A percentile compares a stretch with the other conserved stretches of the same genome.
Evolutionary conservation across 2,797 vertebrate species (phyloP).

Genomic region (Semotilus atromaculatus): DNA sequence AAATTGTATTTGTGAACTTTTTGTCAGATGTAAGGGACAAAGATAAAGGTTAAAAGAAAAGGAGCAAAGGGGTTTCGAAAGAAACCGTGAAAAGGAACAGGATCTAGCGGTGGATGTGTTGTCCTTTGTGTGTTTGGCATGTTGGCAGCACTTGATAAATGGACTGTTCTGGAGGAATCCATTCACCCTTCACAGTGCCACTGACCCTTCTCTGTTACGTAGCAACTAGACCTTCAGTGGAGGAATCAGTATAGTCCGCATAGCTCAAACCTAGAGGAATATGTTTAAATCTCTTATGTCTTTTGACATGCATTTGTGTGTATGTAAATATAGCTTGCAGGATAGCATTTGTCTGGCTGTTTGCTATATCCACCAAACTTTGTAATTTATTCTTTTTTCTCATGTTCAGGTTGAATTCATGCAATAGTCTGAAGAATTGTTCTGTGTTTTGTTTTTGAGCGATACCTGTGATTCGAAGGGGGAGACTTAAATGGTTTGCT

Average conservation of each 20-base stretch:
- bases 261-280: constrained; percentile 23
- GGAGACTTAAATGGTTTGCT: constrained; percentile 47
- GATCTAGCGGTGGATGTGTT: constrained; percentile 71
- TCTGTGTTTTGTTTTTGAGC: background rate
- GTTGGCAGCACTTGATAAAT: constrained; percentile 80
- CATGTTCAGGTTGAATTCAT: constrained; percentile 4
- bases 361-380: constrained; percentile 43
- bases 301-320: background rate
- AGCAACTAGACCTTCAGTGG: constrained; percentile 72
- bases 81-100: constrained; percentile 65
- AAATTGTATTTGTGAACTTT: constrained; percentile 51
- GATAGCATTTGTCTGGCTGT: background rate
- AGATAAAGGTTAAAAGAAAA: constrained; percentile 59
- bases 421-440: background rate
- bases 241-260: constrained; percentile 71
- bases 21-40: constrained; percentile 40
- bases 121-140: constrained; percentile 76
- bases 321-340: background rate
- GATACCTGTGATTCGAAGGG: background rate
- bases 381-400: background rate
- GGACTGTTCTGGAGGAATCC: constrained; percentile 69
- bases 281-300: background rate
- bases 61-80: constrained; percentile 44
- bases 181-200: constrained; percentile 68
- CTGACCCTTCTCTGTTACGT: constrained; percentile 76